Percentiles rank a stretch among this genome's conserved stretches.
These are phyloP conservation scores for Lasaia peninsularis DNA, from an alignment of 1,140 invertebrate species.

Conservation along the genomic window DNA sequence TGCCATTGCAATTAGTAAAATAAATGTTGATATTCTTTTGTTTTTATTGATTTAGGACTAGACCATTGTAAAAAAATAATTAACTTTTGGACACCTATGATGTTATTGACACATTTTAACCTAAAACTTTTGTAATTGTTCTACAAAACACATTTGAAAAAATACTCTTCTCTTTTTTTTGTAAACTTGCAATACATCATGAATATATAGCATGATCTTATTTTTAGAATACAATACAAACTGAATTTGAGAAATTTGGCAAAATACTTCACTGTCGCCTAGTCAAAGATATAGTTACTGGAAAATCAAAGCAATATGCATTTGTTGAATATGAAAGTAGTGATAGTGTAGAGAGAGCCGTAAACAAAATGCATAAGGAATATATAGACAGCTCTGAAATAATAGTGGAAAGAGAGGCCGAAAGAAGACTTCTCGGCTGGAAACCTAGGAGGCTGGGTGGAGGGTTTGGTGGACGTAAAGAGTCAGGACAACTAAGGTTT, in stretches of 20 bases:
- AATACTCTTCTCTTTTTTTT: no score
- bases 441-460: constrained; percentile 90
- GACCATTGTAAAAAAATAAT: no score
- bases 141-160: no score
- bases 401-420: constrained; percentile 84
- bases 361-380: constrained; percentile 77
- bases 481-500: constrained; percentile 93
- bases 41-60: no score
- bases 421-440: constrained; percentile 81
- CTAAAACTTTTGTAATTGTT: no score
- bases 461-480: constrained; percentile 91
- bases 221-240: constrained; percentile 71
- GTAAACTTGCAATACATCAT: no score
- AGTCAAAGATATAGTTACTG: constrained; percentile 89
- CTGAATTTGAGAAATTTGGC: constrained; percentile 84
- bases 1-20: no score
- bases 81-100: no score
- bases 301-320: constrained; percentile 88
- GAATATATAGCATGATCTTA: constrained; percentile 3
- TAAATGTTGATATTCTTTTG: no score
- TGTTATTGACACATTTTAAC: no score
- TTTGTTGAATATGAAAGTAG: constrained; percentile 88
- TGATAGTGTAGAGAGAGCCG: constrained; percentile 80
- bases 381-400: constrained; percentile 80
- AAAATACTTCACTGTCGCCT: constrained; percentile 83